These are phyloP conservation scores for Chloropsis hardwickii DNA, from an alignment of 2,113 vertebrate genomes.

Conservation along the genomic window DNA sequence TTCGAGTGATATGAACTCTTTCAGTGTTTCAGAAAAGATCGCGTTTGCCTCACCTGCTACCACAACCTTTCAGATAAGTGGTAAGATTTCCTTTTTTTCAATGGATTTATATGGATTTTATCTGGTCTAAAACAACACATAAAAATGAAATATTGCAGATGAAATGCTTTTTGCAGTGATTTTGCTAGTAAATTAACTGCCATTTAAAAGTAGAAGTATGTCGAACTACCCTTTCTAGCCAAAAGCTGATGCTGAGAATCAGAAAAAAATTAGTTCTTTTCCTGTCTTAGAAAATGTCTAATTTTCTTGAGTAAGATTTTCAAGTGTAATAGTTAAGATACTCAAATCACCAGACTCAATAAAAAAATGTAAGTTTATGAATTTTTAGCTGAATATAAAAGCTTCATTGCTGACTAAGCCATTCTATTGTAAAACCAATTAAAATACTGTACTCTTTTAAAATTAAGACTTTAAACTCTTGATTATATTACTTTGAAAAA, in stretches of 20 bases:
- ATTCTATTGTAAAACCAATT: constrained; percentile 36
- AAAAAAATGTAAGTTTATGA: not conserved
- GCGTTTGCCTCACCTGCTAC: constrained; percentile 38
- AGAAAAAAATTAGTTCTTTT: not conserved
- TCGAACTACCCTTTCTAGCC: not conserved
- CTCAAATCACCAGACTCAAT: not conserved
- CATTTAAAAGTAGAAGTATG: not conserved
- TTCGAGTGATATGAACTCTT: not conserved
- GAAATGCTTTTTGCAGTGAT: not conserved
- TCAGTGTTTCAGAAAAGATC: constrained; percentile 1
- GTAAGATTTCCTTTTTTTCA: constrained; percentile 58
- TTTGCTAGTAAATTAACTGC: not conserved
- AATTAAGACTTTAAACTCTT: not conserved
- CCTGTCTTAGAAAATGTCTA: not conserved
- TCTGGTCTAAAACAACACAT: not conserved
- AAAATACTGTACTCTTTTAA: not conserved
- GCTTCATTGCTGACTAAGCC: constrained; percentile 35
- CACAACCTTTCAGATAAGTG: constrained; percentile 67
- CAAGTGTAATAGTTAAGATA: not conserved
- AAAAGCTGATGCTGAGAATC: not conserved
- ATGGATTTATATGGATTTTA: not conserved
- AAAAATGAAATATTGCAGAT: not conserved
- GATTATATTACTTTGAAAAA: not conserved
- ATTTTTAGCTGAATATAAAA: constrained; percentile 35
- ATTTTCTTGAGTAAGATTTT: not conserved